phyloP scores from a whole-genome alignment of 2,888 invertebrate genomes.

The Microctonus hyperodae region DNA sequence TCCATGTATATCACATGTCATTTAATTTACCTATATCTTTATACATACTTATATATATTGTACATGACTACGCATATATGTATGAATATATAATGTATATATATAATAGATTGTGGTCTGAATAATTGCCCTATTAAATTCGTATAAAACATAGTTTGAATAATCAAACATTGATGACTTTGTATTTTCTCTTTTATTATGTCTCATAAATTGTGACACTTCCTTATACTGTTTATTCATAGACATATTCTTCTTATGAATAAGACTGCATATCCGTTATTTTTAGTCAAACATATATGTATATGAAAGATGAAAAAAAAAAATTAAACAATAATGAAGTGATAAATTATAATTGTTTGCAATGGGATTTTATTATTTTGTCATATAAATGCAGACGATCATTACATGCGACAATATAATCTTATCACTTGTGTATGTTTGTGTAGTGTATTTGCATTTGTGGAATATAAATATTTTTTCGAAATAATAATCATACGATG shows the following conservation, averaged over 20 bases:
- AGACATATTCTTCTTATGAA: not conserved
- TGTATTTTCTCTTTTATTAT: not conserved
- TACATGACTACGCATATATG: no score
- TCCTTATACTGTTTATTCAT: not conserved
- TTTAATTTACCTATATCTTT: not conserved
- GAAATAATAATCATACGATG: not conserved
- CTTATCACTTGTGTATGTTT: not conserved
- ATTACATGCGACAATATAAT: not conserved
- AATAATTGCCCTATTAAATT: conserved; percentile 2
- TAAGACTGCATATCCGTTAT: not conserved
- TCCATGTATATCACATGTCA: not conserved
- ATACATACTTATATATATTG: not conserved
- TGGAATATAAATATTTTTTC: not conserved
- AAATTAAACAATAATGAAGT: not conserved
- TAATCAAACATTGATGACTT: not conserved
- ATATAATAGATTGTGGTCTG: not conserved
- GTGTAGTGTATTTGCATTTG: not conserved
- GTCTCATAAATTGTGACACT: not conserved
- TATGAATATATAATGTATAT: not conserved
- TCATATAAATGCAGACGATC: not conserved
- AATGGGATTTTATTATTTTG: not conserved
- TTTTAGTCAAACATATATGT: not conserved
- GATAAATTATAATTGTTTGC: not conserved
- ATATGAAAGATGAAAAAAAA: not conserved
- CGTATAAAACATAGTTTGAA: not conserved